Base-by-base conservation (phyloP, 2,113 vertebrate genomes). In the Rousettus leschenaultii region DNA sequence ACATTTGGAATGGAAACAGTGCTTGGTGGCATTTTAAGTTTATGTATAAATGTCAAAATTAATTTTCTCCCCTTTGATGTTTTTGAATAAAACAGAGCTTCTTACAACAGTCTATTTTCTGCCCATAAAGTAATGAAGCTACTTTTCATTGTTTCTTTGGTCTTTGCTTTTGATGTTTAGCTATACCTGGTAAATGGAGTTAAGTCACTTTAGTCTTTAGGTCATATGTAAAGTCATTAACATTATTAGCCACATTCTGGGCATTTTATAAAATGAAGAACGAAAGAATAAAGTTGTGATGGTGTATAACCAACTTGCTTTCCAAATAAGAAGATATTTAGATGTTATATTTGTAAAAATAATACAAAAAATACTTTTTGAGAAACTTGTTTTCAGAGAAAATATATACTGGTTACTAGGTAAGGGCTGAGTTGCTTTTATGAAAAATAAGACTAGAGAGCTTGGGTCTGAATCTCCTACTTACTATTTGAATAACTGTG, bases 1-100 rank as follows among this genome's bases (percentile, higher is more conserved):
- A 93, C 22, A 66, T 68, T 93, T 94, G 57, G 28, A 95, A 95
- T 90, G 91, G 85, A 93, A 95, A 82, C 74, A 95, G 51, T 94
- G 61, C 40, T 68, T 86, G 22, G 24, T 87, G 59, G 8, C 84
- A 90, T 95, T 97, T 96, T 57, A 90, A 66, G 73, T 84, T 90
- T 73, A 73, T 33, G 48, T 78, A 11, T 87, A 95, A 97, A 94
- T 79, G 75, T 95, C 75, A 95, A 74, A 89, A 95, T 95, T 83
- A 89, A 89, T 84, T 97, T 95, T 93, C 18, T 79, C 84, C 14
- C 21, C 55, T 51, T 82, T 86, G 26, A 24, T 88, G 55, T 68
- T 89, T 91, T 86, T 91, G 10, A 94, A 63, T 89, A 86, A 57
- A 88, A 78, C 63, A 71, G 26, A 95, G 40, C 30, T 1, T 55